phyloP scores from a whole-genome alignment of 2,113 vertebrate species.

The Trinectes maculatus region DNA sequence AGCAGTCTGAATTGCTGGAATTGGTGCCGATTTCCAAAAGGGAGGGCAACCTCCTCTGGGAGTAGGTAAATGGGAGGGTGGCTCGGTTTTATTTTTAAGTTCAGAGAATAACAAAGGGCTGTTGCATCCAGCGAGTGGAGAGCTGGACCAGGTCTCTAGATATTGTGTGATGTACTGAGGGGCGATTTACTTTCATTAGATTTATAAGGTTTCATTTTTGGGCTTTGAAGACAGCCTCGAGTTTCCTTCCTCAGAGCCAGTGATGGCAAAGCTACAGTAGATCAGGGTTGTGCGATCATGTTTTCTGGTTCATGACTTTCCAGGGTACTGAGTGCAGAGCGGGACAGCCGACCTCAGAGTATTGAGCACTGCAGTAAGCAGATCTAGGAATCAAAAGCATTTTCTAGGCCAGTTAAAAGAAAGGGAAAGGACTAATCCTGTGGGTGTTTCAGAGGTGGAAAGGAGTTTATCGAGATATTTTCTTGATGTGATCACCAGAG shows the following conservation, averaged over 20 bases:
- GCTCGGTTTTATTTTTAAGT: conserved; percentile 5
- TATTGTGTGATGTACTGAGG: conserved; percentile 9
- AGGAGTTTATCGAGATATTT: conserved; percentile 29
- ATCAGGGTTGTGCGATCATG: conserved; percentile 35
- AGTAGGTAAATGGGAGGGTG: background rate
- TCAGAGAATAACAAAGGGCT: conserved; percentile 18
- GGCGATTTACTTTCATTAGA: conserved; percentile 4
- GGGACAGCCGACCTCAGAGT: conserved; percentile 36
- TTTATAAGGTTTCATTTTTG: background rate
- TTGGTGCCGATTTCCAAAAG: conserved; percentile 21
- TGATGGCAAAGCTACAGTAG: conserved; percentile 34
- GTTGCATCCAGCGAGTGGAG: background rate
- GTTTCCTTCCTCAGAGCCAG: background rate
- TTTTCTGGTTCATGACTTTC: conserved; percentile 64
- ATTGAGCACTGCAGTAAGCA: conserved; percentile 32
- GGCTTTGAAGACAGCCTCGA: conserved; percentile 17
- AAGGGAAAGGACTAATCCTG: conserved; percentile 55
- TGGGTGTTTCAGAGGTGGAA: conserved; percentile 56
- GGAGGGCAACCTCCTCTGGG: background rate
- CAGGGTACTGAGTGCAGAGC: conserved; percentile 39
- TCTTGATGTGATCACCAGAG: conserved; percentile 47
- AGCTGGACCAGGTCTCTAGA: conserved; percentile 10
- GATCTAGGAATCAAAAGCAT: conserved; percentile 56
- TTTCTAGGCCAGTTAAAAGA: conserved; percentile 69
- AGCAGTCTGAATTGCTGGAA: conserved; percentile 31